Base-by-base conservation (phyloP, 2,888 invertebrate species). In the Nemapogon koenigi region DNA sequence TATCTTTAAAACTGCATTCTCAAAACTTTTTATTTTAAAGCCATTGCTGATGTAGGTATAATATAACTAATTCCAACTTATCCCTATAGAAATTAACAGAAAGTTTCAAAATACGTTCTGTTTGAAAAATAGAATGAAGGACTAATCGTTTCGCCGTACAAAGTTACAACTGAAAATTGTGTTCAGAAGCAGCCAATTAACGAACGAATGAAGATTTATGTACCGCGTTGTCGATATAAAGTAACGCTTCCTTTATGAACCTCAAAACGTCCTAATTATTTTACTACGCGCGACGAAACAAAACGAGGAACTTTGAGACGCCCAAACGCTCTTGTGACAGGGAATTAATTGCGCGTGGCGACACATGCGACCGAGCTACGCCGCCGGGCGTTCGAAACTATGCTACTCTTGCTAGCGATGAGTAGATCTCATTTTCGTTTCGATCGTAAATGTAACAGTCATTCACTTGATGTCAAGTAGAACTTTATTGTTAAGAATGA, bases 251-350 rank as follows among this genome's bases (percentile, higher is more conserved):
- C 76, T 73, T 76, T 73, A 76, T 71, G 71, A 76, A 68, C 69
- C 70, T 76, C 73, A 75, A 72, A 76, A 76, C 72, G 73, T 76
- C 76, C 78, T 78, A 78, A 78, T 78, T 78, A 78, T 76, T 67
- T 69, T 67, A 68, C 72, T 66, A 68, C 62, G 55, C 63, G 60
- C 57, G 60, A 61, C 53, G 59, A 59, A 57, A 64, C 71, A 73
- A 75, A 72, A 72, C 62, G 65, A 76, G 60, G 51, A 69, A 58
- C 59, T 54, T 49, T 58, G 73, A 64, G 72, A 76, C 72, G 73
- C 75, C 72, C 75, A 73, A 76, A 76, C 75, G 75, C 72, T 76
- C 62, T 63, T 76, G 73, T 76, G 76, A 78, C 76, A 76, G 75
- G 59, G 72, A 68, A 76, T 75, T 76, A 78, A 78, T 76, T 73